A percentile compares a stretch with the other conserved stretches of the same genome.
Evolutionary conservation across 1,140 invertebrate genomes (phyloP).

Genomic region (Neodiprion virginianus): DNA sequence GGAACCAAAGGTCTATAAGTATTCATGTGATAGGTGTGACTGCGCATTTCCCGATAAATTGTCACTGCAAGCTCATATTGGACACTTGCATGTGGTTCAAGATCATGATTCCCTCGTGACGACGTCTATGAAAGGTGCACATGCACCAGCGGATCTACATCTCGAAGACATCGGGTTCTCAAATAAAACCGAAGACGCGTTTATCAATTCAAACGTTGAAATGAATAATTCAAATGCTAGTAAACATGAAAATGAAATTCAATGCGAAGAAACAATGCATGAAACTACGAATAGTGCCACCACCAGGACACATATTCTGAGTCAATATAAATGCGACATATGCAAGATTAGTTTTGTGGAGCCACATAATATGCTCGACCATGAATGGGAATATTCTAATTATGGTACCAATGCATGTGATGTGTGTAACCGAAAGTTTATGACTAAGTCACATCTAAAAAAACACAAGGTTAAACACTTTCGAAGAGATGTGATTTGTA

Average conservation of each 20-base stretch:
- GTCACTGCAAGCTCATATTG: not conserved
- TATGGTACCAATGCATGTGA: not conserved
- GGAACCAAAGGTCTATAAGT: not conserved
- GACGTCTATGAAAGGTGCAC: not conserved
- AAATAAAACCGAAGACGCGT: not conserved
- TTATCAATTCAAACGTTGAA: not conserved
- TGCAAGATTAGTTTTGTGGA: not conserved
- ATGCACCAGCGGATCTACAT: not conserved
- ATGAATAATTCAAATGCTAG: not conserved
- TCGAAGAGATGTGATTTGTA: not conserved
- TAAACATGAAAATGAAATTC: not conserved
- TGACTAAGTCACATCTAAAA: not conserved
- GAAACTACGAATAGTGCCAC: not conserved
- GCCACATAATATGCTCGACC: not conserved
- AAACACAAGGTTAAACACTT: not conserved
- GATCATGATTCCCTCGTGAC: not conserved
- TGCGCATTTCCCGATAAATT: not conserved
- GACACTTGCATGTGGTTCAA: not conserved
- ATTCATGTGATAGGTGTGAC: not conserved
- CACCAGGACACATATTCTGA: not conserved
- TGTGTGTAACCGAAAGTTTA: not conserved
- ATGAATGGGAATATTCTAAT: slow-evolving; percentile 3
- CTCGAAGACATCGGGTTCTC: not conserved
- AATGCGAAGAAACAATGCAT: not conserved
- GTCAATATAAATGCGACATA: not conserved